phyloP scores from a whole-genome alignment of 2,888 invertebrate species.

The Xestia rhomboidea region DNA sequence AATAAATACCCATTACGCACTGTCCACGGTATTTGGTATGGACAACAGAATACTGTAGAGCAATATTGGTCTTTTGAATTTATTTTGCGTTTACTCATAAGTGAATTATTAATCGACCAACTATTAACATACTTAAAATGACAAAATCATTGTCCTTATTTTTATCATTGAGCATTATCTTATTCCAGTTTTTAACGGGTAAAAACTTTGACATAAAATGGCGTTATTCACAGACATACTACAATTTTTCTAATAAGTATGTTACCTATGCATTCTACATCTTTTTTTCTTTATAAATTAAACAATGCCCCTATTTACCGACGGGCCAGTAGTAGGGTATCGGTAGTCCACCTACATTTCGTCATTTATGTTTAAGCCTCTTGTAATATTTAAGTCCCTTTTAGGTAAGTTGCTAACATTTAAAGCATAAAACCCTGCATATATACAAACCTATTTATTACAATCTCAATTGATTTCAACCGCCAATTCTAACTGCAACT shows the following conservation, averaged over 20 bases:
- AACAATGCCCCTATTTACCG: neutral
- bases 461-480: neutral
- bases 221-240: neutral
- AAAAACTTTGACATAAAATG: neutral
- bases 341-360: neutral
- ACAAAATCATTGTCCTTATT: neutral
- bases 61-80: neutral
- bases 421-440: neutral
- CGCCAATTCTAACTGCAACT: neutral
- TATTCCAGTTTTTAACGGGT: neutral
- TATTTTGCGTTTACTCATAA: neutral
- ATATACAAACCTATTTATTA: no score
- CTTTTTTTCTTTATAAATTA: neutral
- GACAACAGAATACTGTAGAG: constrained; percentile 32
- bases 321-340: neutral
- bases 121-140: neutral
- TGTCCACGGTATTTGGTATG: constrained; percentile 39
- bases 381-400: neutral
- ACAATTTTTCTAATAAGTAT: neutral
- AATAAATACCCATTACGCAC: constrained; percentile 56
- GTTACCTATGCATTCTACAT: neutral
- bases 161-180: neutral
- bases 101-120: no score
- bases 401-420: neutral
- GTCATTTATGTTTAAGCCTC: neutral